phyloP scores from a whole-genome alignment of 2,113 vertebrate species.

The Brachypodius melanocephalos region DNA sequence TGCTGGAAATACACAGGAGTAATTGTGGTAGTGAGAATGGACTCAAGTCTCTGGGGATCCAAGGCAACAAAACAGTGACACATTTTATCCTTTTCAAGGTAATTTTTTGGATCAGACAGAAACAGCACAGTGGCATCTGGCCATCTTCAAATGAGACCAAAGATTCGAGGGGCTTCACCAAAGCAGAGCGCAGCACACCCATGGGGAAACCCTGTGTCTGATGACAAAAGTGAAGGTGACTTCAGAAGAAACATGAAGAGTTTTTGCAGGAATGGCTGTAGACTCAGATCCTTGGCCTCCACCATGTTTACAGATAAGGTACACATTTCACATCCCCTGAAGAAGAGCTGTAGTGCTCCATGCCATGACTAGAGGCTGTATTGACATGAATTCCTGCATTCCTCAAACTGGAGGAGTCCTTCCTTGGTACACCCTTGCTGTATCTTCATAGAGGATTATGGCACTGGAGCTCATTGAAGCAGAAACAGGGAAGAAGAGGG shows the following conservation, averaged over 20 bases:
- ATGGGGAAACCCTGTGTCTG: not conserved
- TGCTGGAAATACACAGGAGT: not conserved
- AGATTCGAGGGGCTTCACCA: not conserved
- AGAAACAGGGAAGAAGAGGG: not conserved
- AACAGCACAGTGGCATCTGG: not conserved
- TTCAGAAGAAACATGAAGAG: not conserved
- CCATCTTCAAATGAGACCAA: not conserved
- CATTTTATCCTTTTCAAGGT: not conserved
- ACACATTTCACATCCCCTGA: not conserved
- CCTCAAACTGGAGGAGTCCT: not conserved
- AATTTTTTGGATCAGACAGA: not conserved
- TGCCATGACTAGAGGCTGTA: not conserved
- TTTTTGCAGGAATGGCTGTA: not conserved
- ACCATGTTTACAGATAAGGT: not conserved
- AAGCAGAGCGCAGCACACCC: not conserved
- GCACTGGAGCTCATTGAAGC: not conserved
- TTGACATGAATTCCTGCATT: not conserved
- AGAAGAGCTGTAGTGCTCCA: not conserved
- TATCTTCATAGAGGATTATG: not conserved
- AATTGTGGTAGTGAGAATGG: not conserved
- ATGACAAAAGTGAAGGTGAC: not conserved
- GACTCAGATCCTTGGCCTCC: not conserved
- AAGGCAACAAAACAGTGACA: not conserved
- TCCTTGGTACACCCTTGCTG: not conserved
- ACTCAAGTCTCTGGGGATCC: not conserved